A percentile compares a stretch with the other conserved stretches of the same genome.
Conservation (phyloP, 2,113 vertebrate genomes). For the Calonectris borealis region DNA sequence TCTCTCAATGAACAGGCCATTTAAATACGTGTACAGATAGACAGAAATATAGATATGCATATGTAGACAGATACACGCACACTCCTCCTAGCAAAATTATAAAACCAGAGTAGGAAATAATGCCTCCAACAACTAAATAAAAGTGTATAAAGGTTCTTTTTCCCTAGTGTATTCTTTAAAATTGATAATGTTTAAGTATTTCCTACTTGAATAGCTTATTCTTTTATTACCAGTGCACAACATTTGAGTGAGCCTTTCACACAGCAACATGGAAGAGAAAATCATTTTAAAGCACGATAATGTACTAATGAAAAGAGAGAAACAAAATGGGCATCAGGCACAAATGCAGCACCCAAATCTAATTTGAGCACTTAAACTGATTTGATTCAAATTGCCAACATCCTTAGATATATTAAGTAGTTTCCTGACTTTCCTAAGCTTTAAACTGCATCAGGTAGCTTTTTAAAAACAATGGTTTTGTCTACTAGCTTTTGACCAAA, state of each 20-base stretch:
- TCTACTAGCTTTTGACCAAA: not conserved
- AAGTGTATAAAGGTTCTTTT: not conserved
- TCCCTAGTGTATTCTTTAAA: not conserved
- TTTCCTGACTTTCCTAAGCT: not conserved
- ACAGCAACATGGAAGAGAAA: not conserved
- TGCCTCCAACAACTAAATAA: not conserved
- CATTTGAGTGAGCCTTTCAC: not conserved
- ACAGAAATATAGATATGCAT: not conserved
- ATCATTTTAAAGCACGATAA: not conserved
- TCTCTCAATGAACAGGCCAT: not conserved
- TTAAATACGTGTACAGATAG: not conserved
- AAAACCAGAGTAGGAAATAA: not conserved
- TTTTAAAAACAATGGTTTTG: not conserved
- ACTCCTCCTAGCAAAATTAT: not conserved
- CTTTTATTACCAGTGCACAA: not conserved
- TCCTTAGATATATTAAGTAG: not conserved
- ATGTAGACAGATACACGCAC: not conserved
- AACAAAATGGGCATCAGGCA: not conserved
- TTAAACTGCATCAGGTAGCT: not conserved
- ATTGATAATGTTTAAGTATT: not conserved
- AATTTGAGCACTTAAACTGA: slow-evolving; percentile 3
- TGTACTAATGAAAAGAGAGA: slow-evolving; percentile 1
- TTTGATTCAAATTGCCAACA: not conserved
- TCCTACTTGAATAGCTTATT: not conserved
- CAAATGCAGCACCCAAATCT: not conserved